Percentiles rank a stretch among this genome's conserved stretches.
Evolutionary conservation across 2,113 vertebrate genomes (phyloP).

Genomic region (Halcyon malimbica): DNA sequence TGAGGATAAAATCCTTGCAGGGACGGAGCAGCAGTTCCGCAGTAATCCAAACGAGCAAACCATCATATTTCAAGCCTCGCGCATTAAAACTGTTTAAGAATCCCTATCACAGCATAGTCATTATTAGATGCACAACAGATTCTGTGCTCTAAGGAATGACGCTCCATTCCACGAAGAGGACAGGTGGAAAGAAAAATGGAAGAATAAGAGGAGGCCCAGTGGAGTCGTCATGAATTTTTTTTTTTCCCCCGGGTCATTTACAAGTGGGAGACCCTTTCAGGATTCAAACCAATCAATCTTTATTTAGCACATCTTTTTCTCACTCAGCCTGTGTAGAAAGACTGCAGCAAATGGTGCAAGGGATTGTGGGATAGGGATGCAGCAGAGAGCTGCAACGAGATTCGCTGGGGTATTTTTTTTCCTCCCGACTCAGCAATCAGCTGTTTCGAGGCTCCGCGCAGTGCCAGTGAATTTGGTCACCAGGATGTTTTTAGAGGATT

Average conservation of each 20-base stretch:
- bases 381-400: constrained; percentile 81
- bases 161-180: constrained; percentile 69
- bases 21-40: constrained; percentile 65
- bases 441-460: constrained; percentile 67
- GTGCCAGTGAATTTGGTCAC: constrained; percentile 62
- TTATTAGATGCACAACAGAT: constrained; percentile 65
- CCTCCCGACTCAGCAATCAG: constrained; percentile 81
- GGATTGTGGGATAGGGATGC: constrained; percentile 86
- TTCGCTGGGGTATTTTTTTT: constrained; percentile 72
- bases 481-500: constrained; percentile 52
- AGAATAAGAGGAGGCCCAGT: constrained; percentile 72
- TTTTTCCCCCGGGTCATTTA: constrained; percentile 69
- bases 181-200: constrained; percentile 72
- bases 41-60: constrained; percentile 71
- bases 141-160: constrained; percentile 67
- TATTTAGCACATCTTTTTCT: constrained; percentile 79
- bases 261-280: constrained; percentile 73
- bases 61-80: constrained; percentile 66
- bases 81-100: constrained; percentile 48
- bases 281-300: constrained; percentile 74
- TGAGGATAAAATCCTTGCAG: constrained; percentile 67
- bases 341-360: constrained; percentile 86
- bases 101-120: constrained; percentile 70
- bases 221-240: constrained; percentile 68
- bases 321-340: constrained; percentile 80